Evolutionary conservation across 1,140 invertebrate genomes (phyloP), one percentile per base, ranked within the genome.

Genomic region (Cyphomyrmex costatus): DNA sequence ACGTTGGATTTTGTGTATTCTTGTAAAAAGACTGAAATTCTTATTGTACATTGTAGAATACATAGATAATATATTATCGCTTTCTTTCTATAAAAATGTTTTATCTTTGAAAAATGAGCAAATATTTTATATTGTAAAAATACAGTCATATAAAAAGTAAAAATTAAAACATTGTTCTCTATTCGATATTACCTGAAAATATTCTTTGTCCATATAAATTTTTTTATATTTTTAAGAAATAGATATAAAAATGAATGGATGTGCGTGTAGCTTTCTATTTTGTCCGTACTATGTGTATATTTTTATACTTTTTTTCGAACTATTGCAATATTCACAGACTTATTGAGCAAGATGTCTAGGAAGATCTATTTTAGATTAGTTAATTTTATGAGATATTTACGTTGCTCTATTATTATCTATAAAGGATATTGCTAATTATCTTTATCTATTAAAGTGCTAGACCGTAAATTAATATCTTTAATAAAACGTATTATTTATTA

Each of bases 401-500:
- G 49, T 77, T 84, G 36, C 61, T 12, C 19, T 36, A 21, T 12
- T 10, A 21, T 63, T 73, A 36, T 65, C 16, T 46, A 6, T n/a
- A 53, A 56, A 63, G 36, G 61, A 71, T 30, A n/a, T 33, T n/a
- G 49, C 53, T 87, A 88, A 87, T 87, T 87, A 84, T 58, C 68
- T 66, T 21, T 36, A 16, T 1, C 6, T 63, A 78, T 65, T 74
- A 76, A 53, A 14, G 24, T 60, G 61, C 74, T 87, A 78, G 49
- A 77, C 61, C 65, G 21, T 24, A 77, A 60, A 86, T 46, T 87
- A 77, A 77, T 87, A 53, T 80, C 68, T 71, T 10, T 36, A 27
- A 16, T 8, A 24, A 42, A 65, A 51, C 24, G 83, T 88, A 33
- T 7, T 24, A 68, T 88, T 73, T 56, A 76, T 82, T 36, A 53